Evolutionary conservation across 2,797 vertebrate genomes (phyloP).

Genomic region (Myotis findleyi): DNA sequence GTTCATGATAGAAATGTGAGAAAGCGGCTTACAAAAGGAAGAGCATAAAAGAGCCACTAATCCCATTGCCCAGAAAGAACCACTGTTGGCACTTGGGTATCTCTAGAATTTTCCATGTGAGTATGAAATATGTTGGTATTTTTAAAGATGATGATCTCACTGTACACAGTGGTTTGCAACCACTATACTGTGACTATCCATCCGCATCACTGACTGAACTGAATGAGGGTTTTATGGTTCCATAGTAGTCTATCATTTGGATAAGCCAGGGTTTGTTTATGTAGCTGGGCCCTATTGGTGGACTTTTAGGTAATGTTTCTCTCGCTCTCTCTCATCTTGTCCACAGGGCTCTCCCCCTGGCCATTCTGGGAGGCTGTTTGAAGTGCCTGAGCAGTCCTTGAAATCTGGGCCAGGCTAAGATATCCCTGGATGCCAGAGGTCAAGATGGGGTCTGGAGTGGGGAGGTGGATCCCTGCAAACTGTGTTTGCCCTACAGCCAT

Average conservation of each 20-base stretch:
- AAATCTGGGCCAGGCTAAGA: background rate
- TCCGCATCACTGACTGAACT: background rate
- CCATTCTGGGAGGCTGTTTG: background rate
- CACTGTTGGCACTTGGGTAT: conserved; percentile 8
- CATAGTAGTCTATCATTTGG: background rate
- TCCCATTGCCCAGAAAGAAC: conserved; percentile 58
- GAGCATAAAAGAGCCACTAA: conserved; percentile 59
- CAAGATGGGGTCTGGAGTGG: background rate
- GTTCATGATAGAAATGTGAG: conserved; percentile 69
- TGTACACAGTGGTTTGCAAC: background rate
- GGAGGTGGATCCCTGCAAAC: background rate
- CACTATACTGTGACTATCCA: background rate
- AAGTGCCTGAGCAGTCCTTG: background rate
- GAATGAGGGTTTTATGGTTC: background rate
- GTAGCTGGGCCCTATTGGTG: background rate
- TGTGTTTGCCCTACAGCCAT: background rate
- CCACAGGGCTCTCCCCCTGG: background rate
- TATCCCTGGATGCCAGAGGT: background rate
- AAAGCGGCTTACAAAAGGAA: conserved; percentile 58
- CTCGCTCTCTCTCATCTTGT: background rate
- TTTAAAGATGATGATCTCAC: conserved; percentile 23
- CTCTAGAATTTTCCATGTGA: conserved; percentile 62
- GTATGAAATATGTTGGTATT: conserved; percentile 10
- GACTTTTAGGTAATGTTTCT: background rate
- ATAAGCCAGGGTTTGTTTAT: background rate